Evolutionary conservation across 92 coral and sea anemone genomes (phyloP).

Genomic region (Montipora capitata): DNA sequence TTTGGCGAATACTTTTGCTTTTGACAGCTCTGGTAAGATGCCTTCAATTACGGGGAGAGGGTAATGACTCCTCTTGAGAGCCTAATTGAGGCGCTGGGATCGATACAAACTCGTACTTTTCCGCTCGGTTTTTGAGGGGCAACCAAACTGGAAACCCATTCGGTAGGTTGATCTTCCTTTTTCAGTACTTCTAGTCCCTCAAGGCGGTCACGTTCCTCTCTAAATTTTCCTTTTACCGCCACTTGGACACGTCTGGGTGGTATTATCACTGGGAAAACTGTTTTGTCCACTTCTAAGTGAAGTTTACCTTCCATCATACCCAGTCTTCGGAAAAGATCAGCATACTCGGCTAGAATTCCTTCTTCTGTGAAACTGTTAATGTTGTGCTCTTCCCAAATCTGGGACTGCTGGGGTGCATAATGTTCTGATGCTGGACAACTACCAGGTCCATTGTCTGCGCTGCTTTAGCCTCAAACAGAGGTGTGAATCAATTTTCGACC

Average conservation of each 20-base stretch:
- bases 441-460: neutral
- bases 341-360: neutral
- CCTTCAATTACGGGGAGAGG: slow-evolving; percentile 26
- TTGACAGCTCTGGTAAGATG: slow-evolving; percentile 34
- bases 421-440: neutral
- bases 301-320: neutral
- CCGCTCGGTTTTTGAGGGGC: slow-evolving; percentile 9
- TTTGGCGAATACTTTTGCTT: slow-evolving; percentile 60
- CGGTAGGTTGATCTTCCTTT: neutral
- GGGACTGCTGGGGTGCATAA: neutral
- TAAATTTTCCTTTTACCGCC: slow-evolving; percentile 32
- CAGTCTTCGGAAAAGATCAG: neutral
- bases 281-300: slow-evolving; percentile 11
- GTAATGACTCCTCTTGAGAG: neutral
- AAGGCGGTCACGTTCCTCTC: slow-evolving; percentile 19
- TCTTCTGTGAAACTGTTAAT: neutral
- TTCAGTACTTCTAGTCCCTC: no score
- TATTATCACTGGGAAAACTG: neutral
- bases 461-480: neutral
- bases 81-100: neutral
- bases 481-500: neutral
- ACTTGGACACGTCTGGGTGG: slow-evolving; percentile 28
- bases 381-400: no score
- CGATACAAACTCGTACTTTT: neutral
- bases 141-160: slow-evolving; percentile 26